Percentiles rank a stretch among this genome's conserved stretches.
These are phyloP conservation scores for Bombus ignitus DNA, from an alignment of 1,140 invertebrate species.

Conservation along the genomic window DNA sequence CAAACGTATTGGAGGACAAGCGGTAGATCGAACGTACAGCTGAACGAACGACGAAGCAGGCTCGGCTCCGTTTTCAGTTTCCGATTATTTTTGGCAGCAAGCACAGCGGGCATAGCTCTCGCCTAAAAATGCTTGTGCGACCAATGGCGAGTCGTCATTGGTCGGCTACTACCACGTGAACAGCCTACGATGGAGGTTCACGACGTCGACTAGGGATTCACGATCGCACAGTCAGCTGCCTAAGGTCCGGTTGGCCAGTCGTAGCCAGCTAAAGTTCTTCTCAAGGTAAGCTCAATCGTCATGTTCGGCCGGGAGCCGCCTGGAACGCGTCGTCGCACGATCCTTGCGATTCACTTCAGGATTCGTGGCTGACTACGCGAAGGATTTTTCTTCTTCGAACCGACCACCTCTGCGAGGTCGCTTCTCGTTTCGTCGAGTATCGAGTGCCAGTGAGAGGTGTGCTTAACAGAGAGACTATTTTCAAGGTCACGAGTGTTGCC, in stretches of 20 bases:
- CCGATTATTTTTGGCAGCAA: constrained; percentile 80
- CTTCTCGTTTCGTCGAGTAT: not conserved
- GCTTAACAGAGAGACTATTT: constrained; percentile 20
- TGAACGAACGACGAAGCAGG: constrained; percentile 17
- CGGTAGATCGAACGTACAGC: not conserved
- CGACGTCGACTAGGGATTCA: constrained; percentile 66
- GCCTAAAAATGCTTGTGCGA: constrained; percentile 77
- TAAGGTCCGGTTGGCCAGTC: constrained; percentile 84
- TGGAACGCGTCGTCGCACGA: constrained; percentile 5
- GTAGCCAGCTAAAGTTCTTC: constrained; percentile 72
- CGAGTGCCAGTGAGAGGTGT: constrained; percentile 64
- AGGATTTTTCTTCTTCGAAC: not conserved
- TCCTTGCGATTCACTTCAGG: not conserved
- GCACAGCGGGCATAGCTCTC: constrained; percentile 69
- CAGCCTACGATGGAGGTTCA: constrained; percentile 54
- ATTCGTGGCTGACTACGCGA: not conserved
- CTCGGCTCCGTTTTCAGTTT: constrained; percentile 81
- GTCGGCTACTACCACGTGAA: constrained; percentile 57
- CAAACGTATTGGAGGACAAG: constrained; percentile 1
- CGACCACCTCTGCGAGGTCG: not conserved
- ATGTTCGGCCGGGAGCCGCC: not conserved
- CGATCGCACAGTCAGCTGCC: constrained; percentile 83
- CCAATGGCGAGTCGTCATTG: constrained; percentile 70
- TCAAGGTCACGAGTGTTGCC: constrained; percentile 54
- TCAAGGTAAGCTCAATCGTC: constrained; percentile 75